Base-by-base conservation (phyloP, 2,888 invertebrate species). In the Spisula subtruncata region DNA sequence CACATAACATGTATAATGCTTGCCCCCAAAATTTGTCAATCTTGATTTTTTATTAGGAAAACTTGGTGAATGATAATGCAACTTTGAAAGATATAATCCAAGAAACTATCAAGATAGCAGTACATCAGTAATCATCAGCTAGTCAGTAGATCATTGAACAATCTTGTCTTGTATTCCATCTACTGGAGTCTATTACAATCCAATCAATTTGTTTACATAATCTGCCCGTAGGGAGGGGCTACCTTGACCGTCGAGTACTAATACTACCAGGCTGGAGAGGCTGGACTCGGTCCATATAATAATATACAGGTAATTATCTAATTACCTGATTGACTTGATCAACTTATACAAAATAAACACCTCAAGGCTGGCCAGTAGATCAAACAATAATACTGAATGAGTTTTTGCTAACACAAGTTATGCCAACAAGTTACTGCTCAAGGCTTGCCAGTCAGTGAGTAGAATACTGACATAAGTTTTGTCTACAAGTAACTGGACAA, bases 341-440 rank as follows among this genome's bases (percentile, higher is more conserved):
- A 60, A 29, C 75, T 48, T 14, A 75, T 35, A 75, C 75, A 35
- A 75, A 75, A 75, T 35, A 75, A 75, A 75, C 75, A 75, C 75
- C 25, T 35, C 10, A 29, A 75, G 75, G 75, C 75, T 75, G 75
- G 35, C 35, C 41, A 75, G 18, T 4, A 18, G 29, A 75, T 75
- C 75, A 75, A 18, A 35, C 35, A 75, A 75, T 75, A 16, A 35
- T 75, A 75, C 35, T 32, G 35, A 35, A 75, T 20, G 60, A 66
- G 60, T n/a, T 8, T n/a, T 10, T 66, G n/a, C n/a, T 25, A 66
- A 66, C 60, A 66, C 14, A 25, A 66, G 60, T 66, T 66, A 66
- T 66, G 25, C 25, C 25, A 10, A 66, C 60, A 41, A 41, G 41
- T 41, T 41, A 41, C 41, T 41, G 41, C 4, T 5, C 41, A 41